phyloP scores from a whole-genome alignment of 2,888 invertebrate species.

The Anorthoa munda region DNA sequence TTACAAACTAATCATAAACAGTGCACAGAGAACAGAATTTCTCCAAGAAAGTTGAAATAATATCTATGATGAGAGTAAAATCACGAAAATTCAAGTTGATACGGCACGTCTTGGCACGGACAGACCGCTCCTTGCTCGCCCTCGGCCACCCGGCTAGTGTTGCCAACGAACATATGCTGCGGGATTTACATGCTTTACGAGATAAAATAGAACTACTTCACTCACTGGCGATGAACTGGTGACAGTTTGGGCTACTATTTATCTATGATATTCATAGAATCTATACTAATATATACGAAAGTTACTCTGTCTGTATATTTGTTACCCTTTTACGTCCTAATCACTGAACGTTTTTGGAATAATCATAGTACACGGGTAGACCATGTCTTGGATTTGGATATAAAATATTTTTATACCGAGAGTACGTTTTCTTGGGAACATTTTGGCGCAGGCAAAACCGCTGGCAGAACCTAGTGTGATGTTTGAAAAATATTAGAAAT shows the following conservation, averaged over 20 bases:
- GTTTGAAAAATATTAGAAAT: neutral
- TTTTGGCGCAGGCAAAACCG: too few relatives aligned
- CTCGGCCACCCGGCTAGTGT: slow-evolving; percentile 51
- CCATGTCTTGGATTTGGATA: too few relatives aligned
- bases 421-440: too few relatives aligned
- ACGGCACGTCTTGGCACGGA: slow-evolving; percentile 59
- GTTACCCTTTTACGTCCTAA: too few relatives aligned
- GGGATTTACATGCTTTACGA: slow-evolving; percentile 46
- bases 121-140: slow-evolving; percentile 36
- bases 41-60: slow-evolving; percentile 60
- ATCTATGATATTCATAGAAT: neutral
- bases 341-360: too few relatives aligned
- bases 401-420: too few relatives aligned
- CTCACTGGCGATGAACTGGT: neutral
- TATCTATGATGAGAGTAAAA: slow-evolving; percentile 66
- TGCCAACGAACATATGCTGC: slow-evolving; percentile 28
- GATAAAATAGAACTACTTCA: slow-evolving; percentile 22
- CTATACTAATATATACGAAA: too few relatives aligned
- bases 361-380: too few relatives aligned
- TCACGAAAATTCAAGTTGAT: slow-evolving; percentile 71
- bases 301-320: too few relatives aligned
- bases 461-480: too few relatives aligned
- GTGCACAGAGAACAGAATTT: slow-evolving; percentile 42
- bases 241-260: neutral
- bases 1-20: slow-evolving; percentile 55